A percentile compares a stretch with the other conserved stretches of the same genome.
Evolutionary conservation across 1,140 invertebrate species (phyloP).

Genomic region (Orius insidiosus): DNA sequence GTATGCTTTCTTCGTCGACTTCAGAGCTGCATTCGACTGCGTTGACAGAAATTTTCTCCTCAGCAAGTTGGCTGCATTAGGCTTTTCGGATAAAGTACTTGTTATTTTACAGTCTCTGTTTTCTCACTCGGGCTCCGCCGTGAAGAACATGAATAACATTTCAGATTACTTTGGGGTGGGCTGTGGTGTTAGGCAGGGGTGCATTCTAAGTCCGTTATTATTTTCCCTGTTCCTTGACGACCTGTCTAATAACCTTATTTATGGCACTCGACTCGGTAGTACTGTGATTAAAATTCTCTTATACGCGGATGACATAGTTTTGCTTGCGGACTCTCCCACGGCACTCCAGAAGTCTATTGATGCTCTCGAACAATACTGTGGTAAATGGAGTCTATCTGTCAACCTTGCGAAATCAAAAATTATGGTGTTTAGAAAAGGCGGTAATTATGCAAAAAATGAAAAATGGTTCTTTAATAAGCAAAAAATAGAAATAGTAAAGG

Average conservation of each 20-base stretch:
- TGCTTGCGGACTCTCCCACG: no score
- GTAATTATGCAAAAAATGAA: no score
- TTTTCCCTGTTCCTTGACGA: slow-evolving; percentile 10
- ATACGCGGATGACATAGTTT: no score
- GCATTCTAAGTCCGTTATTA: background rate
- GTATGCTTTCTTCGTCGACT: slow-evolving; percentile 11
- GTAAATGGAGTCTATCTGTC: no score
- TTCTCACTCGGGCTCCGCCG: background rate
- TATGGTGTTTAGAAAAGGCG: no score
- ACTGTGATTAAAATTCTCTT: no score
- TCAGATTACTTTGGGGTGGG: background rate
- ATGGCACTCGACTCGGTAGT: background rate
- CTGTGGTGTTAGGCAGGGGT: slow-evolving; percentile 1
- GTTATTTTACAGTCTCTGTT: background rate
- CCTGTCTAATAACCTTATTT: background rate
- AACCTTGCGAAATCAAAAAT: no score
- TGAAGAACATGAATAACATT: background rate
- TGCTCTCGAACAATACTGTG: no score
- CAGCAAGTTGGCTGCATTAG: background rate
- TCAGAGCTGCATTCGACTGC: slow-evolving; percentile 4
- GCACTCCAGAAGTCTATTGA: no score
- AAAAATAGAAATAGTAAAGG: no score
- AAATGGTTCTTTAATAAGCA: no score
- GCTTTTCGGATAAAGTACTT: background rate
- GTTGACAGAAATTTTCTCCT: background rate